Base-by-base conservation (phyloP, 2,797 vertebrate genomes). In the Cheirogaleus major region DNA sequence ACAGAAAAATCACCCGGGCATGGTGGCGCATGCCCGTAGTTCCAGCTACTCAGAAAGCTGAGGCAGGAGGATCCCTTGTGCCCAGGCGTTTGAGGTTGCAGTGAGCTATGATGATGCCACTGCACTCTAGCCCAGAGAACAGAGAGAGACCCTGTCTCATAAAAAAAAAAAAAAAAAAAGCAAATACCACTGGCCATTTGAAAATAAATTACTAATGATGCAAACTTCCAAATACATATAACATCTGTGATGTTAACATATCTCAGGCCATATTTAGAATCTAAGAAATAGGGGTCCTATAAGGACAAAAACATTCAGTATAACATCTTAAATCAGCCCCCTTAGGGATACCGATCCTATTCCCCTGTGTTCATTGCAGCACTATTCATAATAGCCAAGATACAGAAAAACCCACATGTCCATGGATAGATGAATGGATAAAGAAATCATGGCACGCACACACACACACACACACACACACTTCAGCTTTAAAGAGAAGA, bases 231-330 rank as follows among this genome's bases (percentile, higher is more conserved):
- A 78, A 55, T 70, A 38, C 82, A 32, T 75, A 35, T 48, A 61
- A 41, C 25, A 69, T 69, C 70, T 83, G 8, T 57, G 89, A 55
- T 27, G 20, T 78, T 69, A 73, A n/a, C 17, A 52, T 57, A 35
- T 59, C 59, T 94, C 67, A 65, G 59, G 50, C 50, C 25, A 61
- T 72, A 35, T 70, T 93, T 70, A 55, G 52, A 91, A 76, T 92
- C 38, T 61, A 80, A 73, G n/a, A 80, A n/a, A 82, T 50, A 91
- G 10, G 7, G 14, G 2, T 38, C 27, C 55, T 32, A 48, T 11
- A 84, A 52, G 41, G 23, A 59, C 38, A 81, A 72, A 91, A 57
- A 81, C 1, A 61, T 30, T 48, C 27, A 82, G 45, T 10, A 5
- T 13, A 43, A 15, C 57, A 7, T 55, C 45, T 57, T 65, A 48